phyloP scores from a whole-genome alignment of 2,888 invertebrate species.

The Caenorhabditis macrosperma region DNA sequence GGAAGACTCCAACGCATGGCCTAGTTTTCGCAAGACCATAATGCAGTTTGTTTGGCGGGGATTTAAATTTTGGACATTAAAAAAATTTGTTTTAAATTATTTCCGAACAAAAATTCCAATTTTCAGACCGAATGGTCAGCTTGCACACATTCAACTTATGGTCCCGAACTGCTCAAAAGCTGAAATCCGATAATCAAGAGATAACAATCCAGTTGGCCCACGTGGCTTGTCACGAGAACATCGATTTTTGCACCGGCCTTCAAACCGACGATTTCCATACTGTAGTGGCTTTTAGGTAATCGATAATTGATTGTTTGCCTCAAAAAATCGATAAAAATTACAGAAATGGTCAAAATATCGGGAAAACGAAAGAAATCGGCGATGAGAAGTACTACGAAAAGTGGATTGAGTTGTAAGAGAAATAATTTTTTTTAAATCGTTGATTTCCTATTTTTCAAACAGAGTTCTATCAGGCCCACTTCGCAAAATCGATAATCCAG shows the following conservation, averaged over 20 bases:
- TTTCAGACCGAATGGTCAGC: constrained; percentile 62
- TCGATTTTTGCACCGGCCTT: constrained; percentile 70
- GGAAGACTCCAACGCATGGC: too few relatives aligned
- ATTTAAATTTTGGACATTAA: too few relatives aligned
- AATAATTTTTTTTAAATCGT: not conserved
- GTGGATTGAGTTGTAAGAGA: constrained; percentile 71
- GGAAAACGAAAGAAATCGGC: constrained; percentile 70
- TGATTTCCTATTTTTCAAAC: not conserved
- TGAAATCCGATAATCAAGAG: constrained; percentile 21
- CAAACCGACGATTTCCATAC: constrained; percentile 69
- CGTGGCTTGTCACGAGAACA: constrained; percentile 71
- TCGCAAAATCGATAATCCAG: constrained; percentile 23
- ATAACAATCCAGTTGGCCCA: constrained; percentile 60
- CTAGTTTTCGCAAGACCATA: too few relatives aligned
- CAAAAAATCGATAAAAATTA: not conserved
- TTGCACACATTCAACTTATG: constrained; percentile 71
- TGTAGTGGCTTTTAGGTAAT: constrained; percentile 70
- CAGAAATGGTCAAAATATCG: constrained; percentile 68
- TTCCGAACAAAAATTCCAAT: too few relatives aligned
- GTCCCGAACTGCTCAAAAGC: constrained; percentile 55
- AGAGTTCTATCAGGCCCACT: constrained; percentile 6
- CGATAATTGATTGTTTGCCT: not conserved
- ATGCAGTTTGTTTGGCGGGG: too few relatives aligned
- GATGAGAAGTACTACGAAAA: constrained; percentile 72
- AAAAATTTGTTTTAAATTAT: too few relatives aligned